Percentiles rank a stretch among this genome's conserved stretches.
Evolutionary conservation across 2,113 vertebrate genomes (phyloP).

Genomic region (Octodon degus): DNA sequence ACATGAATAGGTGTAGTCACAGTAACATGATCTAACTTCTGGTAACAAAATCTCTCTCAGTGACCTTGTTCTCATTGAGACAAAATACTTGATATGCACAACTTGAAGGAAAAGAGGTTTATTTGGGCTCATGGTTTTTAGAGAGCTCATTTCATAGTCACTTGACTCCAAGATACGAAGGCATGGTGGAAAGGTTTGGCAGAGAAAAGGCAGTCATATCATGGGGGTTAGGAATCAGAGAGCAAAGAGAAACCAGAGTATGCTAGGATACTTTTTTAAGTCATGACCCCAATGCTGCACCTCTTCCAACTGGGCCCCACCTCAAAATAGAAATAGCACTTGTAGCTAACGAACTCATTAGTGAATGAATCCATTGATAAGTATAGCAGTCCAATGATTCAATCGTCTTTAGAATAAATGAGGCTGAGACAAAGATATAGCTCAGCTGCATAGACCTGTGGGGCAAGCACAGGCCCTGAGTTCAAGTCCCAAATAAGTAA

Average conservation of each 20-base stretch:
- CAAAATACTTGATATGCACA: neutral
- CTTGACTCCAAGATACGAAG: neutral
- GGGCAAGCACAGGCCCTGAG: too few species aligned
- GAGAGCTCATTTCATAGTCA: neutral
- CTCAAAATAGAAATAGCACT: too few species aligned
- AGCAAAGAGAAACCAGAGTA: neutral
- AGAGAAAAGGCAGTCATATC: neutral
- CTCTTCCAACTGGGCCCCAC: too few species aligned
- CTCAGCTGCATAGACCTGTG: too few species aligned
- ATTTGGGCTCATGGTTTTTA: neutral
- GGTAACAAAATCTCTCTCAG: neutral
- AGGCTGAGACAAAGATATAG: too few species aligned
- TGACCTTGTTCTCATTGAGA: neutral
- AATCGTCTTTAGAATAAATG: neutral
- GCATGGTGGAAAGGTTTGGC: neutral
- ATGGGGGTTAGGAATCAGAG: neutral
- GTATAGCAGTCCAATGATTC: neutral
- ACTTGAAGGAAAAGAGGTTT: neutral
- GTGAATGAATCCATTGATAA: neutral
- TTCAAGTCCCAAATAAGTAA: too few species aligned
- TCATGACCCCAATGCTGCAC: neutral
- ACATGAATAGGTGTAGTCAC: neutral
- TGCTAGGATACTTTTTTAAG: neutral
- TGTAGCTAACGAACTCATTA: too few species aligned
- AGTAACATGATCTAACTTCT: neutral